Evolutionary conservation across 2,113 vertebrate species (phyloP).

Genomic region (Peromyscus polionotus): DNA sequence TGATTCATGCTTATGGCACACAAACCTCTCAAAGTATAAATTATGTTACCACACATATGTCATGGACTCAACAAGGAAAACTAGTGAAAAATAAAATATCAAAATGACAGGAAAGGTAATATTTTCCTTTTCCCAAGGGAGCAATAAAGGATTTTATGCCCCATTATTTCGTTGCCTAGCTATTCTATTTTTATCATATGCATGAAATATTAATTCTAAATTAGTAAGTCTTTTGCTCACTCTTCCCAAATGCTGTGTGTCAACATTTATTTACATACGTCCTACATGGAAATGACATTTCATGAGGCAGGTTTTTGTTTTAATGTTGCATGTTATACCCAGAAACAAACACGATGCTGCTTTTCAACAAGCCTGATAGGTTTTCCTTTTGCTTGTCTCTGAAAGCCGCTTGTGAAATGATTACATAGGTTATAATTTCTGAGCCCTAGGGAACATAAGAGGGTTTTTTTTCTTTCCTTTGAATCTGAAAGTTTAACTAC

Average conservation of each 20-base stretch:
- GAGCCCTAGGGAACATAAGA: neutral
- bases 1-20: conserved; percentile 8
- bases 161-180: neutral
- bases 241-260: neutral
- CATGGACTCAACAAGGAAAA: neutral
- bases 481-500: conserved; percentile 71
- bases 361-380: neutral
- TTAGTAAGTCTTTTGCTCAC: neutral
- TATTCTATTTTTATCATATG: conserved; percentile 18
- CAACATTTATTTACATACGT: neutral
- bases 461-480: conserved; percentile 60
- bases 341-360: neutral
- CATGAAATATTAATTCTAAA: conserved; percentile 14
- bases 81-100: neutral
- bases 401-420: conserved; percentile 3
- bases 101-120: neutral
- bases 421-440: conserved; percentile 13
- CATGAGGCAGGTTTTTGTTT: neutral
- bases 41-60: neutral
- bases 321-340: neutral
- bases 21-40: neutral
- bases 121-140: conserved; percentile 14
- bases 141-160: neutral
- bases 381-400: conserved; percentile 51
- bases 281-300: neutral